Conservation (phyloP, 2,113 vertebrate species). For the Pseudonaja textilis region DNA sequence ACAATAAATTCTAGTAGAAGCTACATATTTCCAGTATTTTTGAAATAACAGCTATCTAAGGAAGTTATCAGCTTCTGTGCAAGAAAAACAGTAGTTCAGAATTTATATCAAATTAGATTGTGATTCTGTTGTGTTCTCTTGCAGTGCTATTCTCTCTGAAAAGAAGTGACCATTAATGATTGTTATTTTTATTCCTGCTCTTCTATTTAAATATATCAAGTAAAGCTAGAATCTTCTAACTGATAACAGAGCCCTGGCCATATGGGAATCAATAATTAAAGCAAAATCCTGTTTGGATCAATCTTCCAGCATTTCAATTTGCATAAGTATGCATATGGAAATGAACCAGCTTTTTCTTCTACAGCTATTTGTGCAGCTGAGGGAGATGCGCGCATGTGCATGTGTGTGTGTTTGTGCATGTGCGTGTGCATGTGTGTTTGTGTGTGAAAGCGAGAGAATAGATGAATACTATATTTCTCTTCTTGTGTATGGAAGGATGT, state of each 20-base stretch:
- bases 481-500: background rate
- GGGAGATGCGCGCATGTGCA: accelerated
- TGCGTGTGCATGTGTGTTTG: too few relatives aligned
- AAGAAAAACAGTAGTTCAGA: background rate
- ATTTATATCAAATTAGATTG: background rate
- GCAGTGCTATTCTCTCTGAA: background rate
- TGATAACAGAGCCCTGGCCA: background rate
- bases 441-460: background rate
- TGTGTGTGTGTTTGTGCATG: too few relatives aligned
- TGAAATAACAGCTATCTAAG: background rate
- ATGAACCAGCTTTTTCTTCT: background rate
- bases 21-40: background rate
- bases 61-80: background rate
- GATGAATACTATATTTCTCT: background rate
- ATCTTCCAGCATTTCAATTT: background rate
- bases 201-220: background rate
- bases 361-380: background rate
- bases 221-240: background rate
- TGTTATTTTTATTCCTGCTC: background rate
- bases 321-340: background rate
- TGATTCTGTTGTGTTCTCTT: background rate
- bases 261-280: background rate
- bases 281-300: background rate
- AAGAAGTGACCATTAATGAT: background rate
- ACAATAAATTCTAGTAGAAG: background rate